A percentile compares a stretch with the other conserved stretches of the same genome.
phyloP scores from a whole-genome alignment of 2,797 vertebrate genomes.

The Notoglanidium macrostoma region DNA sequence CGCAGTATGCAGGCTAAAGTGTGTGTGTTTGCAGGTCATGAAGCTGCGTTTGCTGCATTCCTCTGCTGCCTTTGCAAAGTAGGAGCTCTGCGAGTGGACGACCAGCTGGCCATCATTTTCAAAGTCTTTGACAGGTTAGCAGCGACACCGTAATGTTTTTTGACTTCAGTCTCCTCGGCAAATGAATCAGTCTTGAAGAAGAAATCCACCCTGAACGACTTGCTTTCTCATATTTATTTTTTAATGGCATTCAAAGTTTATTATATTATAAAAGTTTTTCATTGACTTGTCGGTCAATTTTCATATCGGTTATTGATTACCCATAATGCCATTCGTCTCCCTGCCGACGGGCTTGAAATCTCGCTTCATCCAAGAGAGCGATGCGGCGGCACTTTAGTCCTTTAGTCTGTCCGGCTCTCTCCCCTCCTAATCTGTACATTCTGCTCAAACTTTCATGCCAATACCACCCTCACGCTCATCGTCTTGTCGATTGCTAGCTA shows the following conservation, averaged over 20 bases:
- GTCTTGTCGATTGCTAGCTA: neutral
- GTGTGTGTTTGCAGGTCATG: conserved; percentile 79
- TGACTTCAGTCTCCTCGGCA: neutral
- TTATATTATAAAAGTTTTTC: neutral
- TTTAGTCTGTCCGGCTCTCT: neutral
- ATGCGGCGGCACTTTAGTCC: neutral
- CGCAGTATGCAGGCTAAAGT: neutral
- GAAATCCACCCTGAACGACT: neutral
- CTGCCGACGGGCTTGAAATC: neutral
- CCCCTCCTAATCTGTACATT: neutral
- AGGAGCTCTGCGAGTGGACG: conserved; percentile 84
- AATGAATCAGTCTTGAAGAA: neutral
- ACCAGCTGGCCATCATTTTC: conserved; percentile 93
- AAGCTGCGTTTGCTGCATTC: conserved; percentile 94
- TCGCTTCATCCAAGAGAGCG: neutral
- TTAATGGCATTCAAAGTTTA: neutral
- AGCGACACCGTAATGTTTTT: neutral
- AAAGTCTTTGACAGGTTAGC: conserved; percentile 86
- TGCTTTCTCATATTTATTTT: neutral
- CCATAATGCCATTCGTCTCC: neutral
- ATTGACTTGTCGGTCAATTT: neutral
- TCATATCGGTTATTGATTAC: neutral
- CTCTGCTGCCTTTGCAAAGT: conserved; percentile 97
- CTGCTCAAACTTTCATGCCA: neutral
- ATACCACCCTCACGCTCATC: neutral